Evolutionary conservation across 2,888 invertebrate genomes (phyloP), one percentile per base, ranked within the genome.

Genomic region (Apeira syringaria): DNA sequence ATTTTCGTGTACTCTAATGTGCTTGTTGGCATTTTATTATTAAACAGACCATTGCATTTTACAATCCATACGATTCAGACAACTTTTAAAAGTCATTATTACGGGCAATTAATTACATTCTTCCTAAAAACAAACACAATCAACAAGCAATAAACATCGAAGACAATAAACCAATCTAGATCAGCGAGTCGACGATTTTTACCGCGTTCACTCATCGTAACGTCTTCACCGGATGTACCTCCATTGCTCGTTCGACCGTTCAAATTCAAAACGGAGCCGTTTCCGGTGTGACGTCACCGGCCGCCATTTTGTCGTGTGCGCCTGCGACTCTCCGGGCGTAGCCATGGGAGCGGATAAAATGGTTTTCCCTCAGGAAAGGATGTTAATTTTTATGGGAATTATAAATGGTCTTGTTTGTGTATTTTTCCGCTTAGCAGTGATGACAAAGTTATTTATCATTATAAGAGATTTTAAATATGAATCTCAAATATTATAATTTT

Each of bases 201-300:
- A 38, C 44, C 74, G 68, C 58, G 80, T 70, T 76, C 85, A 80
- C 61, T 80, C 82, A 87, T 77, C 76, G 87, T 80, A 84, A 83
- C 87, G 88, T 89, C 88, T 88, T 88, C 85, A 74, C 85, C 87
- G 88, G 88, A 89, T 88, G 88, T 85, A 73, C 87, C 83, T 81
- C 86, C 87, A 87, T 84, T 86, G 86, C 84, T 79, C 86, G 84
- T 82, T 87, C 85, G 88, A 89, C 88, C 88, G 86, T 87, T 84
- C 80, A 80, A 89, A 89, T 87, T 88, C 85, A 86, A 87, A 86
- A 87, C 87, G 87, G 87, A 88, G 88, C 72, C 74, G 77, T 80
- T 88, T 88, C 88, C 88, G 88, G 85, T 74, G 79, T 85, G 85
- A 86, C 86, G 86, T 87, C 86, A 86, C 50, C 69, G 69, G 46